Base-by-base conservation (phyloP, 1,140 invertebrate genomes). In the Dysdera silvatica region DNA sequence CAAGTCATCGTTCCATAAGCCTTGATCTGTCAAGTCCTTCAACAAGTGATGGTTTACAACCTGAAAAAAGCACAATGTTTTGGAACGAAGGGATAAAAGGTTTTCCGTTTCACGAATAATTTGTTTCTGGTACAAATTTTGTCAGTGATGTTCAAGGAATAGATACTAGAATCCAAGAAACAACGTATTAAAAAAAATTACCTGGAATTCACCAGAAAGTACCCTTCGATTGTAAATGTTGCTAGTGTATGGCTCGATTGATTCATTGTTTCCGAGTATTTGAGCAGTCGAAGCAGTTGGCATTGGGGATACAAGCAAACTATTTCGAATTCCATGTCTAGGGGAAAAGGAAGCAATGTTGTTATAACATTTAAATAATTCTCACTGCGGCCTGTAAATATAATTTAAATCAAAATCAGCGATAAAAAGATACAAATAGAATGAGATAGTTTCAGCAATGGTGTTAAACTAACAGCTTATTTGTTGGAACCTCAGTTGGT, bases 261-360 rank as follows among this genome's bases (percentile, higher is more conserved):
- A 92, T 77, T 99, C 95, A 76, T 99, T 99, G 72, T 99, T 99
- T 14, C 96, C 97, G 31, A 99, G 81, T 73, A 99, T 99, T 79
- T 99, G 96, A 6, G 97, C 95, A 0, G 97, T 99, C 2, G 95
- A 98, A 14, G 96, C 95, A 14, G 96, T 99, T 2, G 96, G 97
- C 96, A 99, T 99, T 1, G 95, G 95, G 0, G 97, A 95, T 48
- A 99, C 68, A 3, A 99, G 78, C 8, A 99, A 79, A 16, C 92
- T 96, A 80, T 99, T 99, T 48, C 95, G 80, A 0, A 99, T 79
- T 26, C 97, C 97, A 80, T 93, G 81, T 68, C 75, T 77, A 45
- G 0, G 69, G 70, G 41, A 41, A 2, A 7, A 41, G 4, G 6
- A 18, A 16, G 51, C 33, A 28, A 66, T 40, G 43, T 8, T 52